Base-by-base conservation (phyloP, 1,140 invertebrate species). In the Drosophila ercepeae region DNA sequence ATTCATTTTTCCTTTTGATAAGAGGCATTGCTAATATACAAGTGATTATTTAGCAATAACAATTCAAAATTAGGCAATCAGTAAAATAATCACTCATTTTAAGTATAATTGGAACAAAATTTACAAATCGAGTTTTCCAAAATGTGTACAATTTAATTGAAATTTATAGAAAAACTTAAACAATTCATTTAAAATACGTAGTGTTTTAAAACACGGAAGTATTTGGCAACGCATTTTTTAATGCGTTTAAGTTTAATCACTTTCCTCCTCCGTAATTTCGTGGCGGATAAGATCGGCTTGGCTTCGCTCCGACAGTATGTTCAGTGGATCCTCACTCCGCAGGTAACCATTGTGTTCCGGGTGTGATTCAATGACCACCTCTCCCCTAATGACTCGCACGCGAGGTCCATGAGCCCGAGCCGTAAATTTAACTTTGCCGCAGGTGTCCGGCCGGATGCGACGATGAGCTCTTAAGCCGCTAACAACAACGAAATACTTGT, bases 391-490 rank as follows among this genome's bases (percentile, higher is more conserved):
- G 1, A 91, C 89, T 6, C 89, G 75, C 11, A 91, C 89, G 1
- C 89, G 82, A 1, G 89, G 89, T 0, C 89, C 89, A 18, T 91
- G 77, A 4, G 89, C 89, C 27, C 89, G 82, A 2, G 89, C 73
- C 11, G 88, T 90, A 19, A 91, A 84, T 16, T 90, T 88, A 4
- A 90, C 86, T 46, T 82, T 75, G 39, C 89, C 89, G 36, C 89
- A 91, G 0, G 82, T 89, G 21, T 90, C 89, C 0, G 86, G 82
- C 9, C 89, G 89, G 9, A 89, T 50, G 1, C 79, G 70, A 14
- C 89, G 89, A 82, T 91, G 89, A 6, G 84, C 90, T 1, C 88
- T 83, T 21, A 91, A 65, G 3, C 89, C 89, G 49, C 84, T 89
- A 8, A 91, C 84, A 18, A 90, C 90, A 8, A 90, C 88, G 53